These are phyloP conservation scores for Arctia plantaginis DNA, from an alignment of 2,888 invertebrate species.

Conservation along the genomic window DNA sequence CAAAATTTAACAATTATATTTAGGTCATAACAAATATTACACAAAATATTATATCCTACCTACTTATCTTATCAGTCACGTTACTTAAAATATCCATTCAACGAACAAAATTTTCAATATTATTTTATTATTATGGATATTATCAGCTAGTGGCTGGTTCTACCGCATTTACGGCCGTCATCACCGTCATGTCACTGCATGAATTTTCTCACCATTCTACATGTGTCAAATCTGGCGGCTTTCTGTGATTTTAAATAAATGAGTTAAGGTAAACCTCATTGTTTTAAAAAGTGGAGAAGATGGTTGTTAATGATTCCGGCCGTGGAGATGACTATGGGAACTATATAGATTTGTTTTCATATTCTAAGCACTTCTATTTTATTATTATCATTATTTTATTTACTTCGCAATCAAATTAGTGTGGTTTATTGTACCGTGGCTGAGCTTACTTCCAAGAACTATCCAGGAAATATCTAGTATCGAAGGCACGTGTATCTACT, in stretches of 20 bases:
- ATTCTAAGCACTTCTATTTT: background rate
- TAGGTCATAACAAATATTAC: background rate
- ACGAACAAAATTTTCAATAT: too few relatives aligned
- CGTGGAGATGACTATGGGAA: background rate
- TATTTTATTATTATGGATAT: too few relatives aligned
- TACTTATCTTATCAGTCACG: background rate
- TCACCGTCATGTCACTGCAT: too few relatives aligned
- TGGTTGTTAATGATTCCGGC: background rate
- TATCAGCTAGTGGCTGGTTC: too few relatives aligned
- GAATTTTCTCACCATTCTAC: too few relatives aligned
- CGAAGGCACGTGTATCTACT: conserved; percentile 17
- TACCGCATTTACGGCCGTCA: too few relatives aligned
- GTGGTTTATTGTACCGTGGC: background rate
- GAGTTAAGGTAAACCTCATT: background rate
- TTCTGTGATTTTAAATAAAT: background rate
- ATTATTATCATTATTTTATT: background rate
- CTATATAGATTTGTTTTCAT: background rate
- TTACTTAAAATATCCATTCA: background rate
- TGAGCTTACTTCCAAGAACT: background rate
- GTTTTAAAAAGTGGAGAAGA: too few relatives aligned
- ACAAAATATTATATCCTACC: background rate
- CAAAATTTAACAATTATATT: background rate
- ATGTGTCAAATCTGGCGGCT: too few relatives aligned
- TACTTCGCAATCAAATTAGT: background rate
- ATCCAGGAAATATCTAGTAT: conserved; percentile 4